A percentile compares a stretch with the other conserved stretches of the same genome.
phyloP scores from a whole-genome alignment of 2,113 vertebrate genomes.

The Tiliqua scincoides region DNA sequence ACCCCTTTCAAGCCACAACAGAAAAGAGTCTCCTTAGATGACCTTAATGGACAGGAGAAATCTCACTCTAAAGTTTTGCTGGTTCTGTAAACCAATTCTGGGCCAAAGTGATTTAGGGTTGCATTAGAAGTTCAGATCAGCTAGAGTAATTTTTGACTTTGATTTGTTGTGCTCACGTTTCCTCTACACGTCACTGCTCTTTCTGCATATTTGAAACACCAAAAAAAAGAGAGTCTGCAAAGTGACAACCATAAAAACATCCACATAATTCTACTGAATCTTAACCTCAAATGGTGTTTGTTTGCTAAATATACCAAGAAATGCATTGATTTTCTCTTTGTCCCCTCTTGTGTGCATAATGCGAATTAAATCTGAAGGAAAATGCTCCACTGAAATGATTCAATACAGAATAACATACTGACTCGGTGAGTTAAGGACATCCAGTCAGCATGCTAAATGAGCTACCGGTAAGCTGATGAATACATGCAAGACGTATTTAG shows the following conservation, averaged over 20 bases:
- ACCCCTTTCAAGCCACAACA: background rate
- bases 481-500: background rate
- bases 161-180: background rate
- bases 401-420: background rate
- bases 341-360: background rate
- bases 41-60: background rate
- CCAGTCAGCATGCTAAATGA: background rate
- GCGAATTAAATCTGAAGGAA: background rate
- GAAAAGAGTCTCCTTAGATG: background rate
- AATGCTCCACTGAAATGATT: background rate
- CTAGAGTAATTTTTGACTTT: background rate
- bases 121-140: background rate
- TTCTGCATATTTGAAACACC: background rate
- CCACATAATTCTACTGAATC: background rate
- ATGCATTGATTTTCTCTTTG: background rate
- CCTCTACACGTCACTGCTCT: background rate
- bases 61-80: background rate
- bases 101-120: background rate
- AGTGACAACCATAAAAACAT: background rate
- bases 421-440: background rate
- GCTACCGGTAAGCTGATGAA: background rate
- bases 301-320: background rate
- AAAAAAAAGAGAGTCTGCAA: background rate
- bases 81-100: background rate
- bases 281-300: conserved; percentile 1